Evolutionary conservation across 2,888 invertebrate species (phyloP).

Genomic region (Volucella zonaria): DNA sequence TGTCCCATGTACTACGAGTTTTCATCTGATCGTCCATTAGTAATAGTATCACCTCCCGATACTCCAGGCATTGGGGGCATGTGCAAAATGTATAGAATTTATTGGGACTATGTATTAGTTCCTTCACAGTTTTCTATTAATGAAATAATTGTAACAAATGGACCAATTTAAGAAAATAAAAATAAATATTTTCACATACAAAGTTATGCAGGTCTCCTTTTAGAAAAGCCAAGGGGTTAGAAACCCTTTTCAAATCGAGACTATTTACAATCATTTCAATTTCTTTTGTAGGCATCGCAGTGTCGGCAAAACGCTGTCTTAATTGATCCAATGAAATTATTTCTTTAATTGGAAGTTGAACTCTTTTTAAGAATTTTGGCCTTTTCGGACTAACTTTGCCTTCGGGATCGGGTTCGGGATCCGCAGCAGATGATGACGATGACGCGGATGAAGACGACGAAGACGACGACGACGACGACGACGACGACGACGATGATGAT

Average conservation of each 20-base stretch:
- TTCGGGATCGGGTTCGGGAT: conserved; percentile 54
- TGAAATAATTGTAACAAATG: too few relatives aligned
- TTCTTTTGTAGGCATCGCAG: conserved; percentile 75
- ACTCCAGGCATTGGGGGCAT: conserved; percentile 81
- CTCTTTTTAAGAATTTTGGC: conserved; percentile 71
- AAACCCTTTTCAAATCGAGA: conserved; percentile 77
- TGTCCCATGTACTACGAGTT: conserved; percentile 81
- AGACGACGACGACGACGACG: conserved; percentile 34
- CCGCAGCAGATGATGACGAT: conserved; percentile 42
- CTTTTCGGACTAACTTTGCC: conserved; percentile 41
- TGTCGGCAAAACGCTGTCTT: conserved; percentile 78
- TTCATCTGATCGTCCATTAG: conserved; percentile 82
- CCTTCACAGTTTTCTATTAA: conserved; percentile 59
- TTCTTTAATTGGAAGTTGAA: conserved; percentile 79
- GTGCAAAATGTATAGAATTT: conserved; percentile 82
- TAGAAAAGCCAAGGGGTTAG: conserved; percentile 19
- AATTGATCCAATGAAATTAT: conserved; percentile 80
- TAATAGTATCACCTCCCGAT: conserved; percentile 81
- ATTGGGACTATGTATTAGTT: conserved; percentile 78
- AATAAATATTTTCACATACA: not conserved
- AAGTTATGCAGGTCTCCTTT: not conserved
- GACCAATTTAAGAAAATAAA: not conserved
- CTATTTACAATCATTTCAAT: conserved; percentile 79
- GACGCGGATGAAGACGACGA: conserved; percentile 42
- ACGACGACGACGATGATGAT: conserved; percentile 29